These are phyloP conservation scores for Cremastinae sp. DNA, from an alignment of 2,888 invertebrate genomes.

Conservation along the genomic window DNA sequence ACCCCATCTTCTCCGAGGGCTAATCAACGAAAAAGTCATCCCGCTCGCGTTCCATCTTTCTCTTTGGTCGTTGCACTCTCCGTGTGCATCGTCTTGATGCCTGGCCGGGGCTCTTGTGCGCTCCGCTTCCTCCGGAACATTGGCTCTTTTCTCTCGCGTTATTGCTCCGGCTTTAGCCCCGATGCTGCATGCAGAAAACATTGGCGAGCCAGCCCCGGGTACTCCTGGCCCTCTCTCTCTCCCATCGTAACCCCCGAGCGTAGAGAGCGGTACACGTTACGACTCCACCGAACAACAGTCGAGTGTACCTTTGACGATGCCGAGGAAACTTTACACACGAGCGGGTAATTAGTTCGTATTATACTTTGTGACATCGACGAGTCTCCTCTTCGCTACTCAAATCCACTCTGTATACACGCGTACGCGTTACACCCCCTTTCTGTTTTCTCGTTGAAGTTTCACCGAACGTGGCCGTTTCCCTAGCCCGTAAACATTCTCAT, in stretches of 20 bases:
- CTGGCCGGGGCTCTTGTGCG: constrained; percentile 18
- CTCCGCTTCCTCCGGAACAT: constrained; percentile 44
- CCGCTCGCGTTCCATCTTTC: constrained; percentile 57
- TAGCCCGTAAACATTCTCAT: too few relatives aligned
- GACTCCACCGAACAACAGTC: constrained; percentile 66
- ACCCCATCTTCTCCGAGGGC: constrained; percentile 61
- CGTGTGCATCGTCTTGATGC: constrained; percentile 49
- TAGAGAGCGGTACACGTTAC: constrained; percentile 24
- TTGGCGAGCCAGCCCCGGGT: constrained; percentile 60
- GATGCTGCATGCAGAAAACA: constrained; percentile 74
- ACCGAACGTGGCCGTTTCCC: not conserved
- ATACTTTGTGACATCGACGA: constrained; percentile 74
- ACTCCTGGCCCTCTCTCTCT: constrained; percentile 48
- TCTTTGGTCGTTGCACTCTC: constrained; percentile 58
- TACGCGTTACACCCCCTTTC: not conserved
- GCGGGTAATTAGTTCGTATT: constrained; percentile 78
- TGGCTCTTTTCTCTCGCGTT: constrained; percentile 58
- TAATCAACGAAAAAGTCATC: constrained; percentile 73
- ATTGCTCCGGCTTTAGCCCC: constrained; percentile 64
- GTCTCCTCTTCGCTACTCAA: constrained; percentile 50
- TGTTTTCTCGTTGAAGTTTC: not conserved
- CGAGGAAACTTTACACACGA: constrained; percentile 61
- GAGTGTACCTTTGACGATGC: constrained; percentile 75
- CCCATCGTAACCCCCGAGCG: constrained; percentile 68
- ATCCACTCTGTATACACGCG: constrained; percentile 13